Conservation (phyloP, 2,888 invertebrate genomes). For the Boloria euphrosyne region DNA sequence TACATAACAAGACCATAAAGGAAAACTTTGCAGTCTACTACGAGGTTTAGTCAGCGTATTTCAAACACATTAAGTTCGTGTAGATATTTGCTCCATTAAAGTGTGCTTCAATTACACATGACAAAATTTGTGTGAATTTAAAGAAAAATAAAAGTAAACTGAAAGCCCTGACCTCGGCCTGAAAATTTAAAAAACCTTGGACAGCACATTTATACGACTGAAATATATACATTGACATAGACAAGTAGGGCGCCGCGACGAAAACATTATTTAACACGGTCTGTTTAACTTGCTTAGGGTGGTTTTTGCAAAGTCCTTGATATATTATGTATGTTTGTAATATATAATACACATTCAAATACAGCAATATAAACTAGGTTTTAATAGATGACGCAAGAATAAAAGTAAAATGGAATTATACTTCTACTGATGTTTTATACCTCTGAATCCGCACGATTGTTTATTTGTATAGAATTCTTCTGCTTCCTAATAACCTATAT, state of each 20-base stretch:
- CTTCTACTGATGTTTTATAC: too few species aligned
- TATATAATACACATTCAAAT: not conserved
- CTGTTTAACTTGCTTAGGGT: conserved; percentile 50
- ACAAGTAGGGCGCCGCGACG: conserved; percentile 38
- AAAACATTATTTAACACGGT: conserved; percentile 61
- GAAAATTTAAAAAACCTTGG: not conserved
- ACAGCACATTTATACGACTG: too few species aligned
- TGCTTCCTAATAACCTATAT: too few species aligned
- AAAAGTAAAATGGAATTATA: too few species aligned
- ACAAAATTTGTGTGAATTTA: not conserved
- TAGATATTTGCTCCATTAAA: not conserved
- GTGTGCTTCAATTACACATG: not conserved
- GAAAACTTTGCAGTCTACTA: conserved; percentile 53
- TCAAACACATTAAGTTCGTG: conserved; percentile 41
- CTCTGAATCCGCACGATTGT: too few species aligned
- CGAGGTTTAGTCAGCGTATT: conserved; percentile 50
- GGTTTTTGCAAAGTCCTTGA: not conserved
- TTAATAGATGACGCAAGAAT: too few species aligned
- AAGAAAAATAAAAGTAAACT: not conserved
- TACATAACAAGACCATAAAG: conserved; percentile 62
- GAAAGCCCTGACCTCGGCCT: not conserved
- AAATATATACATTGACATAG: not conserved
- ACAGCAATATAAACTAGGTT: not conserved
- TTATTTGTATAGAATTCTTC: too few species aligned
- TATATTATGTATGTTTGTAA: not conserved